Evolutionary conservation across 1,140 invertebrate genomes (phyloP).

Genomic region (Ips nitidus): DNA sequence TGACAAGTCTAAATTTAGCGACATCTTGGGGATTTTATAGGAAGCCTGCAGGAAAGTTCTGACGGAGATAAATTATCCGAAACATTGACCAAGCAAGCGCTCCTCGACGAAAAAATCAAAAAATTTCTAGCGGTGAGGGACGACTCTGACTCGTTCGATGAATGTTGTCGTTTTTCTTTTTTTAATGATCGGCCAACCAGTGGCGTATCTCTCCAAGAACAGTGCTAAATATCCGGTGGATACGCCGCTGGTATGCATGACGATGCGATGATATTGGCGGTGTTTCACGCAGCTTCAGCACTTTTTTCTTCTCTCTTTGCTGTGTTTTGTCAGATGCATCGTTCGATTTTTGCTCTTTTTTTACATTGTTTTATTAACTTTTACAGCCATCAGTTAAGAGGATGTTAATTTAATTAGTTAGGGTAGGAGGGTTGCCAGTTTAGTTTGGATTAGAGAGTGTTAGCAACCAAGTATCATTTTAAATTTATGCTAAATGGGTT

Average conservation of each 20-base stretch:
- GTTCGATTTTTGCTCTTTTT: constrained; percentile 8
- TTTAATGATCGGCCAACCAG: not conserved
- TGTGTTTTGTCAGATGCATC: constrained; percentile 1
- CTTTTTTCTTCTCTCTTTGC: constrained; percentile 25
- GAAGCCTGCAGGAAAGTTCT: constrained; percentile 53
- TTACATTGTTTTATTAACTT: not conserved
- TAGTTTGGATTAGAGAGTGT: too few relatives aligned
- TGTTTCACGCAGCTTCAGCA: constrained; percentile 35
- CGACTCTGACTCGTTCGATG: constrained; percentile 28
- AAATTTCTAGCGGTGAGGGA: constrained; percentile 61
- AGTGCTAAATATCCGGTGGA: not conserved
- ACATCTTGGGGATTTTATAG: constrained; percentile 21
- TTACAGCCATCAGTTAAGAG: not conserved
- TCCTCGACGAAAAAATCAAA: constrained; percentile 91
- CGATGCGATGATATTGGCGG: constrained; percentile 17
- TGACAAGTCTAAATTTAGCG: not conserved
- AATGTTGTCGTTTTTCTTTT: constrained; percentile 19
- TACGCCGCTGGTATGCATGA: constrained; percentile 16
- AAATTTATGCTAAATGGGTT: too few relatives aligned
- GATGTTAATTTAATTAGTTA: not conserved
- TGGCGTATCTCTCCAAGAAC: not conserved
- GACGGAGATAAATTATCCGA: constrained; percentile 65
- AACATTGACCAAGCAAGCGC: constrained; percentile 75
- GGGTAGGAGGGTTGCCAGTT: not conserved
- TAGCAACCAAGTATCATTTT: too few relatives aligned